Evolutionary conservation across 2,888 invertebrate genomes (phyloP).

Genomic region (Perizoma affinitatum): DNA sequence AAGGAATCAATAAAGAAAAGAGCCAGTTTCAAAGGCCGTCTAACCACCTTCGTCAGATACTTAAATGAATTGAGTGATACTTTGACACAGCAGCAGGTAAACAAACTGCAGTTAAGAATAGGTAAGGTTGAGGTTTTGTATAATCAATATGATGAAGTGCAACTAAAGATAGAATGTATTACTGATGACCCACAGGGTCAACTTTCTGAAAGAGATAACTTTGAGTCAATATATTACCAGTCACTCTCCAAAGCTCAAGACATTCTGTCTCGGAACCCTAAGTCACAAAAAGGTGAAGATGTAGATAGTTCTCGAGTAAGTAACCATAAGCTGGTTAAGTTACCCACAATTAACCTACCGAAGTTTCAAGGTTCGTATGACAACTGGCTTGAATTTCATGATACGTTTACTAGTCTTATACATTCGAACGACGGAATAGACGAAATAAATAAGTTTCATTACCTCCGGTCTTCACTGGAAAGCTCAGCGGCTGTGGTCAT

Average conservation of each 20-base stretch:
- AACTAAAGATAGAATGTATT: conserved; percentile 32
- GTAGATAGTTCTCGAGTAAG: background rate
- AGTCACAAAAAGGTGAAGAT: background rate
- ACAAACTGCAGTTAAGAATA: conserved; percentile 34
- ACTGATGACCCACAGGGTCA: conserved; percentile 21
- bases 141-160: conserved; percentile 36
- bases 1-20: conserved; percentile 3
- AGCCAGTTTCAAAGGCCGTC: conserved; percentile 14
- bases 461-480: conserved; percentile 37
- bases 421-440: conserved; percentile 38
- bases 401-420: conserved; percentile 38
- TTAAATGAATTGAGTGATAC: conserved; percentile 14
- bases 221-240: conserved; percentile 2
- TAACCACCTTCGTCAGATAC: conserved; percentile 26
- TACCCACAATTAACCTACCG: conserved; percentile 41
- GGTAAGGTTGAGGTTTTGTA: conserved; percentile 31
- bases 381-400: conserved; percentile 42
- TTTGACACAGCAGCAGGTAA: conserved; percentile 14
- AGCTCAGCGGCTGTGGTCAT: conserved; percentile 37
- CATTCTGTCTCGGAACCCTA: conserved; percentile 1
- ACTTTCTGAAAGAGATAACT: background rate
- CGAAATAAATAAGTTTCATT: conserved; percentile 42
- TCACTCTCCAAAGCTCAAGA: conserved; percentile 2
- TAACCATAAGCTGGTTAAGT: conserved; percentile 23
- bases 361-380: conserved; percentile 36